These are phyloP conservation scores for Conus ventricosus DNA, from an alignment of 1,140 invertebrate species.

Conservation along the genomic window DNA sequence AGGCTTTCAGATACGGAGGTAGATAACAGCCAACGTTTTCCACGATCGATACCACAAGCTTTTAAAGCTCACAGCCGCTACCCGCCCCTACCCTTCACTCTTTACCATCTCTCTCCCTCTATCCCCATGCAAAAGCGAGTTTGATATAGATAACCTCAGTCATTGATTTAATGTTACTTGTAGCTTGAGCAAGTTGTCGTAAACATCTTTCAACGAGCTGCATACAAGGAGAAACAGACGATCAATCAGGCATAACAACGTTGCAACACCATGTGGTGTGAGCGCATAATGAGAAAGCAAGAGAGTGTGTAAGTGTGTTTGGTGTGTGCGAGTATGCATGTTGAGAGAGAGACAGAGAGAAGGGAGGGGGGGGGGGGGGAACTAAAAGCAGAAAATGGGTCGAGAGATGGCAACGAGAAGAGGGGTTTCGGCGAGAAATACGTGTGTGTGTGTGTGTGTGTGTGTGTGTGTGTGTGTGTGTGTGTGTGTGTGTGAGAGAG, in stretches of 20 bases:
- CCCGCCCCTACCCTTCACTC: neutral
- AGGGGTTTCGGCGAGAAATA: too few species aligned
- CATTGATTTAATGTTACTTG: neutral
- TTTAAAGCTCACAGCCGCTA: neutral
- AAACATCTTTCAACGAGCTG: slow-evolving; percentile 2
- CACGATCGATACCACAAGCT: neutral
- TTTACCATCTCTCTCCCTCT: neutral
- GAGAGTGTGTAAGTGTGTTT: too few species aligned
- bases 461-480: too few species aligned
- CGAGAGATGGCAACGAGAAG: too few species aligned
- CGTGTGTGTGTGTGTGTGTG: too few species aligned
- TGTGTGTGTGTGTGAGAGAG: too few species aligned
- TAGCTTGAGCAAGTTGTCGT: neutral
- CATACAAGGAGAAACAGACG: neutral
- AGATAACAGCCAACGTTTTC: neutral
- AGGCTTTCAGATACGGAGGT: slow-evolving; percentile 21
- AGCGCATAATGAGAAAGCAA: too few species aligned
- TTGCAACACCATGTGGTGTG: too few species aligned
- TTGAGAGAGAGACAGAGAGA: too few species aligned
- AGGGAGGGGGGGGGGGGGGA: too few species aligned
- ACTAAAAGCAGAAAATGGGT: too few species aligned
- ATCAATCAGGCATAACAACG: neutral
- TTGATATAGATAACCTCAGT: neutral
- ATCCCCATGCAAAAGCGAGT: neutral
- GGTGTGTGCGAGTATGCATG: too few species aligned